Conservation (phyloP, 2,888 invertebrate genomes). For the Alentia gelatinosa region DNA sequence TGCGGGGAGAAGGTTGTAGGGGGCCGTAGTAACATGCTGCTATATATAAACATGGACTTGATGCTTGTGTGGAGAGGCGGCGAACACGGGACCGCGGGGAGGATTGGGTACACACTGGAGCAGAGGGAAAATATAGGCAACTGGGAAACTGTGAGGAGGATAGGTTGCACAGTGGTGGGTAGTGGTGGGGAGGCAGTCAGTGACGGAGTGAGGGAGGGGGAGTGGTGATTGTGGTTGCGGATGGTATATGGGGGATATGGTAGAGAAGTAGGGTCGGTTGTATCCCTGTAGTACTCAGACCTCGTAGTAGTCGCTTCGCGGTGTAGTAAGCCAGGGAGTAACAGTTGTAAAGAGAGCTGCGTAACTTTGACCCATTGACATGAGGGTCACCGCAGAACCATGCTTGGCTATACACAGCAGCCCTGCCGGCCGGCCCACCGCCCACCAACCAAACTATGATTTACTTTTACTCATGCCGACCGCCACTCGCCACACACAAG, state of each 20-base stretch:
- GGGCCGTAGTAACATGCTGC: constrained; percentile 30
- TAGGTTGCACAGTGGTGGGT: not conserved
- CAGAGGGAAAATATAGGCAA: not conserved
- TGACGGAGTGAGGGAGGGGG: not conserved
- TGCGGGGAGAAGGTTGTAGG: not conserved
- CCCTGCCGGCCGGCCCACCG: not conserved
- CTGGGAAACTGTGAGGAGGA: not conserved
- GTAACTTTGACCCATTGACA: constrained; percentile 38
- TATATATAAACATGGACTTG: constrained; percentile 34
- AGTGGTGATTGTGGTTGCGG: not conserved
- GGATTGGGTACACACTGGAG: not conserved
- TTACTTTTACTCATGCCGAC: not conserved
- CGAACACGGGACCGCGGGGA: not conserved
- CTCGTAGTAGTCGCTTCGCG: not conserved
- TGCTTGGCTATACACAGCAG: not conserved
- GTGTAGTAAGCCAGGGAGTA: constrained; percentile 15
- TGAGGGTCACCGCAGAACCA: not conserved
- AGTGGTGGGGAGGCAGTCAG: not conserved
- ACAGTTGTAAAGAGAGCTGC: not conserved
- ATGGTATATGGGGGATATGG: not conserved
- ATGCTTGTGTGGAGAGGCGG: not conserved
- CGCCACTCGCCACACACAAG: not conserved
- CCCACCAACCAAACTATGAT: too few species aligned
- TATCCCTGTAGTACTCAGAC: not conserved
- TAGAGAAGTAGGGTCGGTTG: not conserved